Evolutionary conservation across 92 coral and sea anemone genomes (phyloP).

Genomic region (Phenganax stokvisi): DNA sequence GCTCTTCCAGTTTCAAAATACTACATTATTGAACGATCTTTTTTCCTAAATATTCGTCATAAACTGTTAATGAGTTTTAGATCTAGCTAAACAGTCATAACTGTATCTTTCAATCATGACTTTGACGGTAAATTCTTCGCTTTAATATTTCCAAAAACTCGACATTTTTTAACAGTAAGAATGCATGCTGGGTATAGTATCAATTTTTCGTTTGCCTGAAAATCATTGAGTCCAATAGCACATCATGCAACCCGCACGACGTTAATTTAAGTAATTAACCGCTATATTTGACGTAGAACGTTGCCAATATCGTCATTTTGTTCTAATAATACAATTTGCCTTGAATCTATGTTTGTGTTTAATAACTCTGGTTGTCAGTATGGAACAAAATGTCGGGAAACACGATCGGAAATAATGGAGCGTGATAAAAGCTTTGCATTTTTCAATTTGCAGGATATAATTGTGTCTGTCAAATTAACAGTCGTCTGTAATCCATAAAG

Average conservation of each 20-base stretch:
- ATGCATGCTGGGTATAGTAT: too few relatives aligned
- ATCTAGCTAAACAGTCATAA: too few relatives aligned
- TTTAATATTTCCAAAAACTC: too few relatives aligned
- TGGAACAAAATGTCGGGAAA: slow-evolving; percentile 6
- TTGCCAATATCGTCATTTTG: background rate
- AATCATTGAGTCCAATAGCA: background rate
- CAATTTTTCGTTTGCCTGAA: too few relatives aligned
- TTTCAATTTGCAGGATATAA: slow-evolving; percentile 21
- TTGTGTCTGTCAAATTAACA: slow-evolving; percentile 38
- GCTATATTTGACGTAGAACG: background rate
- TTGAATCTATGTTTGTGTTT: background rate
- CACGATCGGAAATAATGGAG: background rate
- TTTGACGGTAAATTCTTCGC: too few relatives aligned
- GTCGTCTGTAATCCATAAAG: slow-evolving; percentile 31
- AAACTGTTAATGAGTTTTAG: too few relatives aligned
- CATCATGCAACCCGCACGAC: background rate
- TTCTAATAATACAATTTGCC: background rate
- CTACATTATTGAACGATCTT: too few relatives aligned
- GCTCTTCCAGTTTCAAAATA: too few relatives aligned
- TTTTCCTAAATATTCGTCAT: too few relatives aligned
- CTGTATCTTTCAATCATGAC: too few relatives aligned
- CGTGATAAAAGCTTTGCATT: background rate
- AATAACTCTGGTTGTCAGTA: background rate
- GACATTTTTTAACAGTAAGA: too few relatives aligned
- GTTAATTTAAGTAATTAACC: slow-evolving; percentile 11